Conservation (phyloP, 2,888 invertebrate species). For the Philaethria dido region DNA sequence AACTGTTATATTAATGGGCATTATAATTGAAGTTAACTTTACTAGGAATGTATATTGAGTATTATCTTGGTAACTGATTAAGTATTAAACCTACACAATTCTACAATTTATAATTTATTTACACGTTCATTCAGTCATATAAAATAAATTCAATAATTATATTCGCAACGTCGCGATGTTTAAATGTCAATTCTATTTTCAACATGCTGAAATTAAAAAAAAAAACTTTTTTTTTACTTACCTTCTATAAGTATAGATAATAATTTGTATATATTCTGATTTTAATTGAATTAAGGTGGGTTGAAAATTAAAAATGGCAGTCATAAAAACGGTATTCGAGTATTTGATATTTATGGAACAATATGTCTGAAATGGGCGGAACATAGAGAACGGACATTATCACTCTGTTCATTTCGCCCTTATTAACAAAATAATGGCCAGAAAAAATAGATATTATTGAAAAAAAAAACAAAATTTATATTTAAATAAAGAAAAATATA, state of each 20-base stretch:
- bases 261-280: too few species aligned
- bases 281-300: neutral
- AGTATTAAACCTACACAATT: conserved; percentile 57
- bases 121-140: conserved; percentile 68
- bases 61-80: conserved; percentile 56
- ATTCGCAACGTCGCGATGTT: neutral
- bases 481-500: too few species aligned
- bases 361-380: neutral
- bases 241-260: too few species aligned
- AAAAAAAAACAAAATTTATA: too few species aligned
- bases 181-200: neutral
- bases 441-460: too few species aligned
- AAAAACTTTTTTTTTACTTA: too few species aligned
- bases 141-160: conserved; percentile 42
- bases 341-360: neutral
- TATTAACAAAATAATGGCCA: too few species aligned
- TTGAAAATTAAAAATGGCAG: neutral
- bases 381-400: neutral
- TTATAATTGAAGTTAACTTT: conserved; percentile 21
- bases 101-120: conserved; percentile 64
- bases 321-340: neutral
- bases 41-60: conserved; percentile 45
- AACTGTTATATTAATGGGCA: neutral
- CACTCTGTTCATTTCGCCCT: too few species aligned
- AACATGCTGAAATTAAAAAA: neutral